Base-by-base conservation (phyloP, 2,888 invertebrate genomes). In the Tinea trinotella region DNA sequence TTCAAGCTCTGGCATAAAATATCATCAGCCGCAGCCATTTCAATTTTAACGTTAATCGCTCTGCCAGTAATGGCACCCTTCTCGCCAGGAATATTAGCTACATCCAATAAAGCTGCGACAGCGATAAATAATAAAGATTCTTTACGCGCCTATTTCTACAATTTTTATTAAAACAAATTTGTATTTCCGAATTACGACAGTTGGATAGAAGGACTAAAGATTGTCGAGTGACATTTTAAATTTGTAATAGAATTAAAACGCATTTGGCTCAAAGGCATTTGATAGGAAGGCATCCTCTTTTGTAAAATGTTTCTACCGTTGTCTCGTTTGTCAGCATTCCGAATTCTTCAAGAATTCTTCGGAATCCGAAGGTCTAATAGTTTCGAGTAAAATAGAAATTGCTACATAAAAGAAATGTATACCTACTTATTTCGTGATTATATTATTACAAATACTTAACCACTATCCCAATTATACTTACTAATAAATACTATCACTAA, bases 1-100 rank as follows among this genome's bases (percentile, higher is more conserved):
- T 48, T 69, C 59, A 64, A 65, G 64, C 62, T 64, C 60, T 58
- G 63, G 63, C 70, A 70, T 74, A 70, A 70, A 73, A 72, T 68
- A 70, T 66, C 55, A 70, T 66, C 55, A 55, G 59, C 49, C 49
- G 58, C 60, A 57, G 58, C 60, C 61, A 62, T 66, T 70, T 64
- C 58, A 68, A 70, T 68, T 68, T 66, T 62, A 66, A 66, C 67
- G 67, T 64, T 68, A 68, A 67, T 62, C 59, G 59, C 58, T 55
- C 59, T 62, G 60, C 59, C 61, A 66, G 67, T 71, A 70, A 67
- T 66, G 66, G 62, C 62, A 61, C 61, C 63, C 70, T 66, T 59
- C 50, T 46, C n/a, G 3, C n/a, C 10, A 19, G 55, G 60, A 59
- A 57, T 57, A 63, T 58, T 59, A 57, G 54, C 56, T 55, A 58